phyloP scores from a whole-genome alignment of 2,888 invertebrate species.

The Cataglyphis altisquamis region DNA sequence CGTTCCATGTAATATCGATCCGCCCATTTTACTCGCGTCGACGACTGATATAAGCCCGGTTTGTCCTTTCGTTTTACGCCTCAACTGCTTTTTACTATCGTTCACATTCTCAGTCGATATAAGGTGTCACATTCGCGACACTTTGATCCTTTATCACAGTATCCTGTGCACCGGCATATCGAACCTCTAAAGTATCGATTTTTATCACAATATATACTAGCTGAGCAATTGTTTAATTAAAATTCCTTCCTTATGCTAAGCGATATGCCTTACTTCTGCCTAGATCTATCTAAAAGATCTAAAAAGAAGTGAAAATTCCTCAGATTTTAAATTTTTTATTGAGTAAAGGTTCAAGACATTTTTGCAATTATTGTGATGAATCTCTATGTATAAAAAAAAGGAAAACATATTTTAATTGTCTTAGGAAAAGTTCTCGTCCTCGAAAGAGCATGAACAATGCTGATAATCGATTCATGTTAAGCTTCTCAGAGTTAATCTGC shows the following conservation, averaged over 20 bases:
- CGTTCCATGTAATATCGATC: constrained; percentile 43
- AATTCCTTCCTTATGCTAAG: not conserved
- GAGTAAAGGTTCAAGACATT: not conserved
- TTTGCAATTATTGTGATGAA: not conserved
- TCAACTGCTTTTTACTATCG: constrained; percentile 28
- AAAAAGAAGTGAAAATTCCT: not conserved
- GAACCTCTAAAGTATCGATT: not conserved
- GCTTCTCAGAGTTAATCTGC: not conserved
- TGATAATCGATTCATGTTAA: not conserved
- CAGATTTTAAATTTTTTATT: not conserved
- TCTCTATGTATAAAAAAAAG: not conserved
- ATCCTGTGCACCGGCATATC: not conserved
- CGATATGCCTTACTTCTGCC: not conserved
- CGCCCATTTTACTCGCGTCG: constrained; percentile 33
- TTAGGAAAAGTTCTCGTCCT: not conserved
- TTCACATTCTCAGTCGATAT: constrained; percentile 27
- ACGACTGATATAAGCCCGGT: not conserved
- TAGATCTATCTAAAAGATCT: not conserved
- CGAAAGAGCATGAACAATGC: not conserved
- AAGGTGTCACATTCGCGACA: constrained; percentile 2
- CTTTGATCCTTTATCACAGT: constrained; percentile 19
- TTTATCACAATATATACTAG: not conserved
- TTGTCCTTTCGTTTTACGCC: constrained; percentile 23
- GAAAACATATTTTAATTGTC: not conserved
- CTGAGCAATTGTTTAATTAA: constrained; percentile 18